Evolutionary conservation across 2,797 vertebrate species (phyloP).

Genomic region (Agapornis canus): DNA sequence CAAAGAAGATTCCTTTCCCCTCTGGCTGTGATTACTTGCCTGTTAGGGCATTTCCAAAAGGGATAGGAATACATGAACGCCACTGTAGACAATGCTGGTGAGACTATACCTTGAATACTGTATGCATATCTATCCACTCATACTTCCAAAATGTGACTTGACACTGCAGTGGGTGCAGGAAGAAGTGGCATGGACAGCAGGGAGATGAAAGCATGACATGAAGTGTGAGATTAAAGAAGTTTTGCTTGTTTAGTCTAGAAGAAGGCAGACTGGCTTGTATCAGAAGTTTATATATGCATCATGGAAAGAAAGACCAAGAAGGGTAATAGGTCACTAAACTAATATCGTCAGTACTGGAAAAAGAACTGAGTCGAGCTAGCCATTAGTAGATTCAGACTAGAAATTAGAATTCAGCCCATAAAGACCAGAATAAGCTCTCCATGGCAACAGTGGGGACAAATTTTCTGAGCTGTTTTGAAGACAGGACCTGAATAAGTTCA

Average conservation of each 20-base stretch:
- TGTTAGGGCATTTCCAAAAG: background rate
- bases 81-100: rapidly evolving
- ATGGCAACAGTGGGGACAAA: background rate
- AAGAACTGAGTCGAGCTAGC: background rate
- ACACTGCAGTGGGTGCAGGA: background rate
- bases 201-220: background rate
- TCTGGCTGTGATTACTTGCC: background rate
- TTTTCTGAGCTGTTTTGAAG: background rate
- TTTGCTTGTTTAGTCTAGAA: conserved; percentile 12
- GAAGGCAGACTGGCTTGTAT: background rate
- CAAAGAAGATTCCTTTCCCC: background rate
- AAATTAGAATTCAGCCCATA: background rate
- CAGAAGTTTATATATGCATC: background rate
- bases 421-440: background rate
- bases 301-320: background rate
- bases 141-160: background rate
- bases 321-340: background rate
- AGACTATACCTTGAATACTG: background rate
- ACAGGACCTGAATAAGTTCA: background rate
- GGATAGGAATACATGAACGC: background rate
- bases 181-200: background rate
- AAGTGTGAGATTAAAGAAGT: background rate
- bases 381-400: background rate
- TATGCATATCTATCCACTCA: background rate
- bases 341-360: background rate